These are phyloP conservation scores for Aselliscus stoliczkanus DNA, from an alignment of 2,797 vertebrate species.

Conservation along the genomic window DNA sequence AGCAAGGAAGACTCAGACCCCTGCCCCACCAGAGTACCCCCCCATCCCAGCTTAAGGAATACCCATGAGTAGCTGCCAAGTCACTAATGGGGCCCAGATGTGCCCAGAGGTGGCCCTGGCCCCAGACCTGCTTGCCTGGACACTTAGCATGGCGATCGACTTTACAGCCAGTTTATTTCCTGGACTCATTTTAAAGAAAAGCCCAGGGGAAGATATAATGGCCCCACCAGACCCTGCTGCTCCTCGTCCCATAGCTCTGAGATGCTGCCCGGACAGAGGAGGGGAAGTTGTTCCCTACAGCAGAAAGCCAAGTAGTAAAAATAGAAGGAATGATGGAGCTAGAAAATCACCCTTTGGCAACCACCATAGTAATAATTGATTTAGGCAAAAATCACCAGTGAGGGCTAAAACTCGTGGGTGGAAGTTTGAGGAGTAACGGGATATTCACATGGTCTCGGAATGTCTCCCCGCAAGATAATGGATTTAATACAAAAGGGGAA, in stretches of 20 bases:
- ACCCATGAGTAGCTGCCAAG: neutral
- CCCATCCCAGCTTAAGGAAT: neutral
- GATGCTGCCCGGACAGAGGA: neutral
- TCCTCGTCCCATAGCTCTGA: neutral
- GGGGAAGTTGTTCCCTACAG: neutral
- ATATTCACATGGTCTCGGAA: neutral
- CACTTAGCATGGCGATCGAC: neutral
- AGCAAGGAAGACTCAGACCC: neutral
- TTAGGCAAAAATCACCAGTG: neutral
- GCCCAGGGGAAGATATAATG: neutral
- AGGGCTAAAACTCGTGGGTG: neutral
- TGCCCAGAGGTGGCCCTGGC: constrained; percentile 47
- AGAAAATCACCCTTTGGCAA: neutral
- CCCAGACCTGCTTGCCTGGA: constrained; percentile 48
- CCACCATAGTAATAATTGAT: neutral
- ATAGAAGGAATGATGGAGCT: neutral
- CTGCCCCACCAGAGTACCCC: neutral
- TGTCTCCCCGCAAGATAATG: neutral
- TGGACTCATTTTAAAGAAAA: constrained; percentile 35
- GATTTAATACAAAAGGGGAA: neutral
- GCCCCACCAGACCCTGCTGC: neutral
- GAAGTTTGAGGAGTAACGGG: neutral
- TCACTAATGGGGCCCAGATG: constrained; percentile 53
- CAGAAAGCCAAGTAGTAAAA: neutral
- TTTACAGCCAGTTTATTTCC: constrained; percentile 56